Evolutionary conservation across 2,113 vertebrate species (phyloP), one percentile per base, ranked within the genome.

Genomic region (Hyperopisus bebe): DNA sequence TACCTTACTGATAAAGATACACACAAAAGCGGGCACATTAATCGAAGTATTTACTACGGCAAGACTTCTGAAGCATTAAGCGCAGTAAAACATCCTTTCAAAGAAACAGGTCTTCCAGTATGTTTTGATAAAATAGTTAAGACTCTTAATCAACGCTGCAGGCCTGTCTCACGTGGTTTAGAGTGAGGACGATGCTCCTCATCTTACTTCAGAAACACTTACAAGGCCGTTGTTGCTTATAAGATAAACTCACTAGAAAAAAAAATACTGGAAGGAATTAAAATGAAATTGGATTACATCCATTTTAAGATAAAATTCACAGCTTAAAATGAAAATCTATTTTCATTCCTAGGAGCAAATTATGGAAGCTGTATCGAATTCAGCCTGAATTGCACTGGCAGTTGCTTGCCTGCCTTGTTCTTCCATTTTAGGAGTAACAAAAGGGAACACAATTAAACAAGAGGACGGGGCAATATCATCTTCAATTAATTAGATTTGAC

Each of bases 231-330:
- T 88, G 62, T 48, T 85, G 91, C 88, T 90, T 89, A 91, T 89
- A 77, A 90, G 87, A 77, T 88, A 77, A 88, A 89, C 87, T 86
- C 84, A 58, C 35, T 27, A 3, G 11, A 10, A 42, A 80, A 89
- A 86, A 90, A 90, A 86, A 90, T 74, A 88, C 90, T 89, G 48
- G 82, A 80, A 90, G 91, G 90, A 89, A 92, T 92, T 92, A 89
- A 87, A 92, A 91, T 91, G 89, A 93, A 93, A 93, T 92, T 93
- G 91, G 90, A 93, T 93, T 93, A 92, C 89, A 88, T 90, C 91
- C 90, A 91, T 92, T 92, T 91, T 44, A 50, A 87, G 91, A 92
- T 91, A 93, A 90, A 90, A 91, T 91, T 88, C 46, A 88, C 86
- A 46, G 89, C 51, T 91, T 90, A 77, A 92, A 93, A 93, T 91